These are phyloP conservation scores for Eretmochelys imbricata DNA, from an alignment of 2,113 vertebrate species.

Conservation along the genomic window DNA sequence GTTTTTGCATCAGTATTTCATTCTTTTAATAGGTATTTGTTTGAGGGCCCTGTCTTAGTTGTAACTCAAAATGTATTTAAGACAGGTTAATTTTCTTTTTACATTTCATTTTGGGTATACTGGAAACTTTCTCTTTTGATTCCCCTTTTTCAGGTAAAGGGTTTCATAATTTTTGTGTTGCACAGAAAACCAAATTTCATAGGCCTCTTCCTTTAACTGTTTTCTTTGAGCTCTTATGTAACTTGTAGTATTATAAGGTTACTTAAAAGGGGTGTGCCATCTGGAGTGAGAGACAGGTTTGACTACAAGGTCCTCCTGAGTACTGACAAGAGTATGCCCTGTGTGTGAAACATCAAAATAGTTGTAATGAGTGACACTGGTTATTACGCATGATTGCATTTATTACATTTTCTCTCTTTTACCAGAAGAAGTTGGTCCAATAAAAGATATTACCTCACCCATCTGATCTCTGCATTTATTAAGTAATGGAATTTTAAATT, in stretches of 20 bases:
- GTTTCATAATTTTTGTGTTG: background rate
- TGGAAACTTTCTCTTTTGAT: background rate
- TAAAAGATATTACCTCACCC: background rate
- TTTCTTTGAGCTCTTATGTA: background rate
- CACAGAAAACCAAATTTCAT: background rate
- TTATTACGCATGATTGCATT: background rate
- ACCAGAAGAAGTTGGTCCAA: background rate
- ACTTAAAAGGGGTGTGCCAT: background rate
- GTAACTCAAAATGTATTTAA: fast-evolving
- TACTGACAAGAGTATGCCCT: background rate
- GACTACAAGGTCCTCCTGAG: background rate
- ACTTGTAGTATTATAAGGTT: background rate
- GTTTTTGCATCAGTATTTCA: background rate
- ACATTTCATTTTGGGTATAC: fast-evolving
- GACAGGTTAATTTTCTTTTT: background rate
- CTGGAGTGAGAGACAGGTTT: background rate
- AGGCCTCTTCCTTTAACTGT: background rate
- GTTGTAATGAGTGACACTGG: background rate
- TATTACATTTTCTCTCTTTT: background rate
- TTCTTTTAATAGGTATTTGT: background rate
- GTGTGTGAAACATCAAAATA: background rate
- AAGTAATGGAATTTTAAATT: background rate
- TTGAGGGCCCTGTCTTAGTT: background rate
- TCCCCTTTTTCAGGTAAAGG: background rate
- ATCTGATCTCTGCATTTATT: background rate